phyloP scores from a whole-genome alignment of 2,797 vertebrate species.

The Enteromius anoplus region DNA sequence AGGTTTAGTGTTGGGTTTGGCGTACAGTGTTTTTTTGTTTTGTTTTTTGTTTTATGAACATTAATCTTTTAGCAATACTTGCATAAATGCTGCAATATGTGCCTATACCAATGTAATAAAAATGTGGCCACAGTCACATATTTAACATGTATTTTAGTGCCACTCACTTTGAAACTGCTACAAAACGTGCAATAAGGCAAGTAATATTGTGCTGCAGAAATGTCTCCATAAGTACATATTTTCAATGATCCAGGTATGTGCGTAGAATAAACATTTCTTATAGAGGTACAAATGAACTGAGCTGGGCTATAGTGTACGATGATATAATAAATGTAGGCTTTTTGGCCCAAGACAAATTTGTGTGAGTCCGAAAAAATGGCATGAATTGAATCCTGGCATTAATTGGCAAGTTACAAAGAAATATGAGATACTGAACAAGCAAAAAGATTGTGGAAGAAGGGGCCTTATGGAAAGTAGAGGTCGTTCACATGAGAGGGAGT shows the following conservation, averaged over 20 bases:
- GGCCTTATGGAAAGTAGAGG: not conserved
- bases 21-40: no score
- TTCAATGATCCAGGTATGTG: no score
- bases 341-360: not conserved
- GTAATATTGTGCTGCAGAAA: not conserved
- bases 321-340: not conserved
- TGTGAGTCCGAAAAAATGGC: not conserved
- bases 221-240: no score
- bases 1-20: not conserved
- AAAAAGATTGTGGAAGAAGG: not conserved
- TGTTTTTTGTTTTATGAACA: no score
- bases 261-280: not conserved
- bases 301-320: not conserved
- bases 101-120: not conserved
- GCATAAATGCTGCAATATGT: not conserved
- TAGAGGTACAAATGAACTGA: not conserved
- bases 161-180: not conserved
- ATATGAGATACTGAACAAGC: not conserved
- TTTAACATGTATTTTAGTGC: not conserved
- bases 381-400: not conserved
- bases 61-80: not conserved
- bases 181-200: no score
- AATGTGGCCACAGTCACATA: not conserved
- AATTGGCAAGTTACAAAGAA: not conserved
- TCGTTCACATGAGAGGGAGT: not conserved